Base-by-base conservation (phyloP, 2,113 vertebrate species). In the Labeo rohita region DNA sequence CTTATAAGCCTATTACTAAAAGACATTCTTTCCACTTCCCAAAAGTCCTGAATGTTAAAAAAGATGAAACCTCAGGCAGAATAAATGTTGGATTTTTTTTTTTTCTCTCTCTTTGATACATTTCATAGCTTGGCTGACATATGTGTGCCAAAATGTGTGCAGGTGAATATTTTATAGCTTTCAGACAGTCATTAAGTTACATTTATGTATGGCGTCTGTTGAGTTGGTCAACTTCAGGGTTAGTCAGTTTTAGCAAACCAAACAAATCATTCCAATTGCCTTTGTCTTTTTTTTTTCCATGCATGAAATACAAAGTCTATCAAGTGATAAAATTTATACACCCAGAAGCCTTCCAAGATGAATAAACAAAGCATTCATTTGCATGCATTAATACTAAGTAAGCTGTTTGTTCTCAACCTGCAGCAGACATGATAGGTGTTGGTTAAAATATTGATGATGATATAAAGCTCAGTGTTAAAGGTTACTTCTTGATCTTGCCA, bases 361-460 rank as follows among this genome's bases (percentile, higher is more conserved):
- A 90, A 92, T 88, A 94, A 94, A 93, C 93, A 94, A 92, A 93
- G 92, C 90, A 93, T 93, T 90, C 0, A 94, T 95, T 95, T 93
- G 84, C 93, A 94, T 94, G 18, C 74, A 94, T 95, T 93, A 94
- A 94, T 92, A 93, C 61, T 89, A 90, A 94, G 88, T 79, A 90
- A 90, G 90, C 61, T 72, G 89, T 88, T 88, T 74, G 80, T 90
- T 89, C 88, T 83, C 89, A 90, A 90, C 90, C 89, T 90, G 89
- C 87, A 89, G 89, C 73, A 66, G 6, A 61, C 84, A 72, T 87
- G 28, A 88, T 88, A 89, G 88, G 87, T 93, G 91, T 92, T 92
- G 78, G 74, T 75, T 91, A 90, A 87, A 83, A 89, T 89, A 86
- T 87, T 87, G 87, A 91, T 80, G 86, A 91, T 90, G 91, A 93